Percentiles rank a stretch among this genome's conserved stretches.
phyloP scores from a whole-genome alignment of 2,888 invertebrate genomes.

The Dryocosmus kuriphilus region DNA sequence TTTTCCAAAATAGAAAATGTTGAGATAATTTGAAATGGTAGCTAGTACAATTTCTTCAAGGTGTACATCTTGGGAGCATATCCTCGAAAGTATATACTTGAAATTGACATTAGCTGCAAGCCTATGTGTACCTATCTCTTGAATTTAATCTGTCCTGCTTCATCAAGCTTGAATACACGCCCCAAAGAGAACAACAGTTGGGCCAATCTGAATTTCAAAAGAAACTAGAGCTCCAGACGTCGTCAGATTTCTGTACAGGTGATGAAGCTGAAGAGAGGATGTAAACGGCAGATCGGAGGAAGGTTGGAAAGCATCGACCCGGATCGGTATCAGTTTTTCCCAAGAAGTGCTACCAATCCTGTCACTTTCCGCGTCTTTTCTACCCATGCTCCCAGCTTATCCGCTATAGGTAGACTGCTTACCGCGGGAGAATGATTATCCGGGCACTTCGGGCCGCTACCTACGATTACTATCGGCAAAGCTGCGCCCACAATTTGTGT shows the following conservation, averaged over 20 bases:
- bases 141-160: no score
- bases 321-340: slow-evolving; percentile 67
- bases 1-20: no score
- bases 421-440: slow-evolving; percentile 65
- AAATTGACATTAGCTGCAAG: not conserved
- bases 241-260: slow-evolving; percentile 4
- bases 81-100: not conserved
- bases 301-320: slow-evolving; percentile 56
- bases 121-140: not conserved
- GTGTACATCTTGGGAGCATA: not conserved
- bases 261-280: not conserved
- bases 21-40: no score
- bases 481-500: slow-evolving; percentile 75
- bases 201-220: slow-evolving; percentile 1
- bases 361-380: slow-evolving; percentile 48
- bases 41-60: no score
- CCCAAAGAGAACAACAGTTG: no score
- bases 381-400: slow-evolving; percentile 31
- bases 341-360: slow-evolving; percentile 61
- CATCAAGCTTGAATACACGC: no score
- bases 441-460: slow-evolving; percentile 64
- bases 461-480: slow-evolving; percentile 75
- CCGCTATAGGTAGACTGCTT: slow-evolving; percentile 51
- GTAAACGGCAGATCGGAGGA: slow-evolving; percentile 14
- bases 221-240: slow-evolving; percentile 1